Conservation (phyloP, 2,113 vertebrate species). For the Phaethornis superciliosus region DNA sequence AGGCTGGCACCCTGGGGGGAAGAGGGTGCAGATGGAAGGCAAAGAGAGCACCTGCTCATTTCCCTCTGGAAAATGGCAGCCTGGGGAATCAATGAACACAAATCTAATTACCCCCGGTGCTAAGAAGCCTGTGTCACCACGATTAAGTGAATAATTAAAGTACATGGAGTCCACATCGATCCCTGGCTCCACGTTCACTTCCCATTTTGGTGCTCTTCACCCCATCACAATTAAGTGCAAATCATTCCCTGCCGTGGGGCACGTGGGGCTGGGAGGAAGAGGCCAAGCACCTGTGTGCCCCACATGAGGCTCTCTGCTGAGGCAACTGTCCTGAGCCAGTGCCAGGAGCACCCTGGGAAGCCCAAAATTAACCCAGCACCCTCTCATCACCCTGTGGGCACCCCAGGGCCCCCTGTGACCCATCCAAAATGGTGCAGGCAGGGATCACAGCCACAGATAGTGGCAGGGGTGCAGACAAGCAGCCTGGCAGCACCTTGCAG, state of each 20-base stretch:
- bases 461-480: neutral
- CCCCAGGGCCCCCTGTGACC: neutral
- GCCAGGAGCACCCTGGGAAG: neutral
- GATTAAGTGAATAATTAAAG: conserved; percentile 80
- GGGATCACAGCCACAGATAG: neutral
- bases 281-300: neutral
- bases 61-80: conserved; percentile 33
- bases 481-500: neutral
- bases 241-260: conserved; percentile 23
- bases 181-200: conserved; percentile 26
- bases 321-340: neutral
- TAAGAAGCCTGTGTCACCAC: conserved; percentile 78
- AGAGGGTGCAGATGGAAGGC: neutral
- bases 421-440: neutral
- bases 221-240: conserved; percentile 67
- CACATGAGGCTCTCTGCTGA: neutral
- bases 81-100: conserved; percentile 75
- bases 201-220: conserved; percentile 57
- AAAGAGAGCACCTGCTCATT: neutral
- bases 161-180: conserved; percentile 66
- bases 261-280: neutral
- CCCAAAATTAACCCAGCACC: neutral
- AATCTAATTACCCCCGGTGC: conserved; percentile 79
- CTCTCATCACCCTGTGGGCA: neutral
- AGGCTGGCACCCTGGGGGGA: neutral